Evolutionary conservation across 2,888 invertebrate species (phyloP).

Genomic region (Cryptus armator): DNA sequence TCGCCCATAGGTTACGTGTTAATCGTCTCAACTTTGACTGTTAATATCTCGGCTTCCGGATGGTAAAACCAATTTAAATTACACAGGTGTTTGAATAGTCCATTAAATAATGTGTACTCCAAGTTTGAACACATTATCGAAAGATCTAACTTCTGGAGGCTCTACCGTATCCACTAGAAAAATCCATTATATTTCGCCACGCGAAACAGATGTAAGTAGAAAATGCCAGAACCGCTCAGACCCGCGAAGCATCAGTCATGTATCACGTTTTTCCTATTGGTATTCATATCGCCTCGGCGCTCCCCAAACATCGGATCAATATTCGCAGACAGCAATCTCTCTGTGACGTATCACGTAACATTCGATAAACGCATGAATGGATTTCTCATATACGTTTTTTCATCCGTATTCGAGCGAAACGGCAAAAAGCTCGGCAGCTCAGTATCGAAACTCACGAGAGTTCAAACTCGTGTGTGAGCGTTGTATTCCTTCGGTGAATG

Average conservation of each 20-base stretch:
- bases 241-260: not conserved
- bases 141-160: no score
- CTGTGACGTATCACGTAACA: conserved; percentile 16
- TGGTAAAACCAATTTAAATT: no score
- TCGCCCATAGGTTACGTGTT: no score
- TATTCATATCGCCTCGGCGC: not conserved
- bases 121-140: no score
- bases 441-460: no score
- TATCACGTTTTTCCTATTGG: not conserved
- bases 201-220: conserved; percentile 28
- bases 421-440: not conserved
- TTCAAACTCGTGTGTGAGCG: not conserved
- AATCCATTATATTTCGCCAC: conserved; percentile 1
- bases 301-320: conserved; percentile 4
- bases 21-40: no score
- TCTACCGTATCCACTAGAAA: not conserved
- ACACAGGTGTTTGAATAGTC: no score
- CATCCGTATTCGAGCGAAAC: not conserved
- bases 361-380: not conserved
- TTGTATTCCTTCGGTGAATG: conserved; percentile 44
- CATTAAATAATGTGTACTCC: no score
- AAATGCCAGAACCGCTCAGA: conserved; percentile 8
- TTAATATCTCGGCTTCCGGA: no score
- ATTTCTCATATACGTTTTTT: not conserved
- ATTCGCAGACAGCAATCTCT: not conserved